phyloP scores from a whole-genome alignment of 2,797 vertebrate species.

The Gallinago nigripennis region DNA sequence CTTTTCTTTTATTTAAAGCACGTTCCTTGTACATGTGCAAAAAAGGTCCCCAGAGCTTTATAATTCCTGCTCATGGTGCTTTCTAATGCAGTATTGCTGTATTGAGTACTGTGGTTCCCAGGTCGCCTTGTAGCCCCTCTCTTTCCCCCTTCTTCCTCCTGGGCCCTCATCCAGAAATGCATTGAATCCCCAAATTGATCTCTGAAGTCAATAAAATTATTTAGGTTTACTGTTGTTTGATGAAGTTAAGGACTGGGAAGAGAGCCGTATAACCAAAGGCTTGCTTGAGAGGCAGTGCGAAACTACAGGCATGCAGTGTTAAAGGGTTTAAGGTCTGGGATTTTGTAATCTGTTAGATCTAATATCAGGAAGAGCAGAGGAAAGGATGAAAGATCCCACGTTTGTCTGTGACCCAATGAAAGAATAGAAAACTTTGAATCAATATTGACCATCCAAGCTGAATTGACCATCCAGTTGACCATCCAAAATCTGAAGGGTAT shows the following conservation, averaged over 20 bases:
- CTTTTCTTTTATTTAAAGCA: slow-evolving; percentile 22
- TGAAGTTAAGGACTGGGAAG: not conserved
- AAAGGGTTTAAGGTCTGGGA: not conserved
- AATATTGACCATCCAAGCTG: not conserved
- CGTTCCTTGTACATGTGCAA: not conserved
- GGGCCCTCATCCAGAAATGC: not conserved
- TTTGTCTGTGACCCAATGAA: not conserved
- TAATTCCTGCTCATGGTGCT: not conserved
- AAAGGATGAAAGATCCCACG: not conserved
- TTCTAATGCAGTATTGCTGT: not conserved
- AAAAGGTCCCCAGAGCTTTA: not conserved
- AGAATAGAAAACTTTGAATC: not conserved
- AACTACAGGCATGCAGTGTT: not conserved
- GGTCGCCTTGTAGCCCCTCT: not conserved
- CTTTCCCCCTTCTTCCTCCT: not conserved
- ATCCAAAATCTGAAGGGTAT: not conserved
- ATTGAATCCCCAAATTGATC: not conserved
- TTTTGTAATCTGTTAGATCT: not conserved
- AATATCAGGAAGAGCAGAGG: not conserved
- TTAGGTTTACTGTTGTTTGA: not conserved
- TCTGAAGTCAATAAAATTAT: not conserved
- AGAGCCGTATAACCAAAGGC: not conserved
- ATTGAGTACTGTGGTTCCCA: not conserved
- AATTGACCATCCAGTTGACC: no score
- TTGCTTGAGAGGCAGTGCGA: not conserved